Percentiles rank a stretch among this genome's conserved stretches.
Evolutionary conservation across 2,113 vertebrate species (phyloP).

Genomic region (Pygoscelis antarcticus): DNA sequence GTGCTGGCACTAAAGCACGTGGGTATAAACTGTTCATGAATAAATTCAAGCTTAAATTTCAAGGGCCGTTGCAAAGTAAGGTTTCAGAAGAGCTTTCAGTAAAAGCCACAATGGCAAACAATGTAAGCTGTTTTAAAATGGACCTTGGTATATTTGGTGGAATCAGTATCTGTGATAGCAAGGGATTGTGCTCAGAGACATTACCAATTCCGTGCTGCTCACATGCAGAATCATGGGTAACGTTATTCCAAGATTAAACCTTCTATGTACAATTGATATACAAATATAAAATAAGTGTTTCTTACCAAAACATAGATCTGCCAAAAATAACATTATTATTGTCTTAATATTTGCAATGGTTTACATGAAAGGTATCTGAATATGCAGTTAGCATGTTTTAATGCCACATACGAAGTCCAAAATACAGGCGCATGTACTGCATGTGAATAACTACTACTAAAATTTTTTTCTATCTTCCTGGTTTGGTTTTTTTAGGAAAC

Average conservation of each 20-base stretch:
- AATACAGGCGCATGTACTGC: neutral
- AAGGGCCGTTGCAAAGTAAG: neutral
- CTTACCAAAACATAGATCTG: neutral
- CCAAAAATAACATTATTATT: neutral
- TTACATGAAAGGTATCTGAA: neutral
- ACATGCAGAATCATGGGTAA: neutral
- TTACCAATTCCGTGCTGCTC: neutral
- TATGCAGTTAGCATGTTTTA: neutral
- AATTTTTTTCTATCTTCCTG: neutral
- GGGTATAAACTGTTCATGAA: neutral
- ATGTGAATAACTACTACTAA: neutral
- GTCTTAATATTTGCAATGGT: neutral
- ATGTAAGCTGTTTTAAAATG: neutral
- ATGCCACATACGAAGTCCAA: neutral
- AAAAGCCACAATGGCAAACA: neutral
- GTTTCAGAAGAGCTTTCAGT: neutral
- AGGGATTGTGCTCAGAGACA: neutral
- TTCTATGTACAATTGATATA: neutral
- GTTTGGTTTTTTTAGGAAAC: neutral
- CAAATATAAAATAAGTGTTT: neutral
- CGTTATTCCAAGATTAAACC: neutral
- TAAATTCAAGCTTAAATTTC: neutral
- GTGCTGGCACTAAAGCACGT: neutral
- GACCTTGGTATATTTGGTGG: neutral
- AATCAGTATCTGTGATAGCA: neutral